Evolutionary conservation across 2,113 vertebrate genomes (phyloP).

Genomic region (Dasyurus viverrinus): DNA sequence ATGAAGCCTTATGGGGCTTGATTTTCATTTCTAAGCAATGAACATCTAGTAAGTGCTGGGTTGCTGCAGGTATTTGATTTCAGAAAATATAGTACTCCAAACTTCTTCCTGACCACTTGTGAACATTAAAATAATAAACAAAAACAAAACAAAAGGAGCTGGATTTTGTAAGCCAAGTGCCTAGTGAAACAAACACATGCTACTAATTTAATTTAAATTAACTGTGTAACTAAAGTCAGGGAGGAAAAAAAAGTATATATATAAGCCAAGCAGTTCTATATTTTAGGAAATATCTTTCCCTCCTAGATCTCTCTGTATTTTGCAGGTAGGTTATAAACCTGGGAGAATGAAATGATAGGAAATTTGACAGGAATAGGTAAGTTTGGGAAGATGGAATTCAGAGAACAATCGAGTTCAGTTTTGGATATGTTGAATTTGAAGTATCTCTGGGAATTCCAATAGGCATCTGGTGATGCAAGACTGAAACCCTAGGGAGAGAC

Average conservation of each 20-base stretch:
- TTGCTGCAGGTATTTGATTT: not conserved
- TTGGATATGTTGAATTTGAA: not conserved
- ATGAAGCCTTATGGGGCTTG: not conserved
- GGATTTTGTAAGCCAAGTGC: not conserved
- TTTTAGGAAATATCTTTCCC: not conserved
- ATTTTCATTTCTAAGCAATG: not conserved
- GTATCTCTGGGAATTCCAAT: not conserved
- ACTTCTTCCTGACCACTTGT: not conserved
- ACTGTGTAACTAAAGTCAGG: not conserved
- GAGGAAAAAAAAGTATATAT: not conserved
- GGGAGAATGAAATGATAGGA: not conserved
- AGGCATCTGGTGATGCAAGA: not conserved
- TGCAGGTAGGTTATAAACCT: not conserved
- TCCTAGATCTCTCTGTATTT: not conserved
- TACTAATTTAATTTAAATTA: not conserved
- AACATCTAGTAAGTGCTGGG: not conserved
- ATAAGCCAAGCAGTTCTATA: not conserved
- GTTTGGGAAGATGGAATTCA: not conserved
- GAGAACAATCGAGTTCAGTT: not conserved
- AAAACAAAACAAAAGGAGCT: not conserved
- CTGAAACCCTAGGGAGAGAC: not conserved
- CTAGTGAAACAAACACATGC: not conserved
- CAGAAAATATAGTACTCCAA: not conserved
- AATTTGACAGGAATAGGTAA: not conserved
- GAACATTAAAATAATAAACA: not conserved